A percentile compares a stretch with the other conserved stretches of the same genome.
Evolutionary conservation across 53 echinoderm and acorn worm species (phyloP).

Genomic region (Paracentrotus lividus): DNA sequence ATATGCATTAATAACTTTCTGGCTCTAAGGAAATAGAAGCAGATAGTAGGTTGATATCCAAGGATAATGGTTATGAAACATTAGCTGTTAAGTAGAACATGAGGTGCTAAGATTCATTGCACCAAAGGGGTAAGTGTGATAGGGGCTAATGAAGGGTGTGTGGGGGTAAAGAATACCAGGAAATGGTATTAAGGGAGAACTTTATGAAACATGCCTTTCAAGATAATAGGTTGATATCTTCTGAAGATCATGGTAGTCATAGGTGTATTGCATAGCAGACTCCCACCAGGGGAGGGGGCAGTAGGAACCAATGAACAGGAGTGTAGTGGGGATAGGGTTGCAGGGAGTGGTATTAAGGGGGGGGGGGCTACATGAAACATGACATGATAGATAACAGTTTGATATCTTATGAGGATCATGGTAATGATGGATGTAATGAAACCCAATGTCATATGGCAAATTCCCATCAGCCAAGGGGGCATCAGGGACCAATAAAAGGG

Average conservation of each 20-base stretch:
- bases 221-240: constrained; percentile 43
- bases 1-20: neutral
- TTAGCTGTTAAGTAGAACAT: neutral
- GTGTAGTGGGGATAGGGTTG: too few relatives aligned
- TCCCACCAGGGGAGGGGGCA: too few relatives aligned
- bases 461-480: too few relatives aligned
- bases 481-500: too few relatives aligned
- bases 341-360: too few relatives aligned
- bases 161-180: neutral
- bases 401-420: constrained; percentile 29
- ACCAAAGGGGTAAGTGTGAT: neutral
- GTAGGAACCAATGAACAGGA: too few relatives aligned
- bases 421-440: constrained; percentile 3
- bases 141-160: constrained; percentile 9
- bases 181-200: constrained; percentile 13
- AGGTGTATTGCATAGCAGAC: too few relatives aligned
- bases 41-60: constrained; percentile 10
- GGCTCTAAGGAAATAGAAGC: neutral
- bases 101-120: neutral
- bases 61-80: neutral
- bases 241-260: constrained; percentile 1
- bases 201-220: constrained; percentile 11
- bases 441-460: too few relatives aligned
- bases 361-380: constrained; percentile 16
- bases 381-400: constrained; percentile 14